phyloP scores from a whole-genome alignment of 2,113 vertebrate genomes.

The Andinoacara biseriatus region DNA sequence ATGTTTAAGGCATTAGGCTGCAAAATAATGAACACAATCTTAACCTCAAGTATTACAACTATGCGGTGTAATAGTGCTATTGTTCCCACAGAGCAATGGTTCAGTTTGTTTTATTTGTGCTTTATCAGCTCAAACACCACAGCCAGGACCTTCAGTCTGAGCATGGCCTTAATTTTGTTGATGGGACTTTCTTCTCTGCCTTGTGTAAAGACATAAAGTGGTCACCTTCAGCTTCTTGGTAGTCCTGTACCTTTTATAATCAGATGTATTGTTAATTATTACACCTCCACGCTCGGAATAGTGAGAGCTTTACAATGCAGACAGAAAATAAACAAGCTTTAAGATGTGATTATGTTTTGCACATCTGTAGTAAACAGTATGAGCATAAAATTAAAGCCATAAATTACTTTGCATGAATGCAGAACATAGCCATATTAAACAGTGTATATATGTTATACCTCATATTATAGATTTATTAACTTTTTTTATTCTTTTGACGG shows the following conservation, averaged over 20 bases:
- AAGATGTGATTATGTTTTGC: conserved; percentile 34
- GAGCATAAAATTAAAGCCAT: conserved; percentile 60
- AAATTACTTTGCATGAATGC: conserved; percentile 56
- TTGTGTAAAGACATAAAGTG: conserved; percentile 19
- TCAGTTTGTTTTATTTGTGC: conserved; percentile 5
- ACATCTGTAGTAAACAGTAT: conserved; percentile 38
- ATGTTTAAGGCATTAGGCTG: conserved; percentile 7
- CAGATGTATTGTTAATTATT: conserved; percentile 17
- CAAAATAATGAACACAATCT: conserved; percentile 28
- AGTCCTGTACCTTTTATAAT: conserved; percentile 7
- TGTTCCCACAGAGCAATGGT: conserved; percentile 1
- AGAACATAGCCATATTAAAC: conserved; percentile 50
- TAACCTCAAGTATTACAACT: conserved; percentile 48
- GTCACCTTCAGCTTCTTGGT: conserved; percentile 2
- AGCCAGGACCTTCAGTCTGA: background rate
- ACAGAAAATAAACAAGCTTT: conserved; percentile 43
- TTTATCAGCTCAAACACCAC: background rate
- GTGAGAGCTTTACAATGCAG: conserved; percentile 13
- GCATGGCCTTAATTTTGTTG: conserved; percentile 14
- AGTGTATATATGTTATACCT: conserved; percentile 50
- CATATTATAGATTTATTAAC: conserved; percentile 27
- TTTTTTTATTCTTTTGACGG: conserved; percentile 12
- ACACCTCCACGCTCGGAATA: background rate
- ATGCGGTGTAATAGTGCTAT: conserved; percentile 11
- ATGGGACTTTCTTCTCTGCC: conserved; percentile 9